Evolutionary conservation across 2,888 invertebrate species (phyloP), one percentile per base, ranked within the genome.

Genomic region (Linnaemya tessellans): DNA sequence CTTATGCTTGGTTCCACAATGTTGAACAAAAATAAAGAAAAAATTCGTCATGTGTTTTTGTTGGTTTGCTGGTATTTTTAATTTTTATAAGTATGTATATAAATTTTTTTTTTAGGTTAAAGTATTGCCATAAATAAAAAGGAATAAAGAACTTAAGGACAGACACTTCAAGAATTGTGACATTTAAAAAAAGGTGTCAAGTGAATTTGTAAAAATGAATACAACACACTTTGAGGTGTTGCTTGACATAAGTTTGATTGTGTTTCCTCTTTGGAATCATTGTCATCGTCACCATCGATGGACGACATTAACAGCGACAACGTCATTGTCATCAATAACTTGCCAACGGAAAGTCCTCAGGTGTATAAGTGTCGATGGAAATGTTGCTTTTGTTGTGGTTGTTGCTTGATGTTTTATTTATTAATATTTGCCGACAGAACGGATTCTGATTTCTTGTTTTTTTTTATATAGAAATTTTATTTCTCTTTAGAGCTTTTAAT

Each of bases 181-280:
- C 46, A 75, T 87, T 83, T 81, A 49, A 68, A 80, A 83, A 85
- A 86, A 88, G 86, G 87, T 88, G 87, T 88, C 87, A 88, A 88
- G 87, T 87, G 87, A 86, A 88, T 88, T 88, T 88, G 87, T 88
- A 87, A 85, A 85, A 86, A 87, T 85, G 80, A 86, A 85, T 80
- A 84, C 75, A 85, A 84, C 85, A 81, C 78, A 71, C 79, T 74
- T 78, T 60, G 74, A 87, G 86, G 87, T 87, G 87, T 87, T 80
- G 82, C 62, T 83, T 73, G 86, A 86, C 84, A 85, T 81, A 84
- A 70, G 75, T 84, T 80, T 80, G 25, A 65, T 64, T 54, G 71
- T 70, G 82, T 65, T 82, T 75, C 60, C 85, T 82, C 78, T 58
- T 82, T 82, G 82, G 70, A 67, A 75, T 67, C 62, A 83, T 74